These are phyloP conservation scores for Nothura maculosa DNA, from an alignment of 2,797 vertebrate genomes.

Conservation along the genomic window DNA sequence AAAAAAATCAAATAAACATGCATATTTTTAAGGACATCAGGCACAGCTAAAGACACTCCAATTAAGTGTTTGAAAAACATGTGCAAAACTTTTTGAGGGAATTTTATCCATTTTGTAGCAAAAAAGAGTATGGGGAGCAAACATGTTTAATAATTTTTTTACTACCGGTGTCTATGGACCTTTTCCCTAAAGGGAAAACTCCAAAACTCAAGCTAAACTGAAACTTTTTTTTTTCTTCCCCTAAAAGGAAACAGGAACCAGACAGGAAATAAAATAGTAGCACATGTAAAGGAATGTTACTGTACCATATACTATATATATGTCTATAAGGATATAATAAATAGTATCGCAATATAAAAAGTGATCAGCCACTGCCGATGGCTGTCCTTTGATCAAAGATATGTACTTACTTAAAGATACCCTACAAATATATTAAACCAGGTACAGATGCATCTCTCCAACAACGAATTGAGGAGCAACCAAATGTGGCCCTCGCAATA, in stretches of 20 bases:
- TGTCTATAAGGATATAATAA: neutral
- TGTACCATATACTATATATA: neutral
- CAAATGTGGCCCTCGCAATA: neutral
- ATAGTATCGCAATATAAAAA: neutral
- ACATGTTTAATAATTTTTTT: neutral
- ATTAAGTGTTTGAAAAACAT: neutral
- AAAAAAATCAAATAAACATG: neutral
- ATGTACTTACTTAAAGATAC: neutral
- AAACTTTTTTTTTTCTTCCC: neutral
- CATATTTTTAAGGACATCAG: slow-evolving; percentile 5
- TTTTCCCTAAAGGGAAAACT: neutral
- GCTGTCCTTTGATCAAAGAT: neutral
- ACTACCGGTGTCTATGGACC: neutral
- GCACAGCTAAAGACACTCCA: neutral
- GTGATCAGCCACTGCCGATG: neutral
- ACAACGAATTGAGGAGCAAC: too few relatives aligned
- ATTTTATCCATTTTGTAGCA: neutral
- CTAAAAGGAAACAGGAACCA: neutral
- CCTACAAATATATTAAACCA: neutral
- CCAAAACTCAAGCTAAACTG: neutral
- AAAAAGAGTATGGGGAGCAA: neutral
- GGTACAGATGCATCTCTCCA: neutral
- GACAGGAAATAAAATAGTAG: neutral
- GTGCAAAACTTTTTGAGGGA: neutral
- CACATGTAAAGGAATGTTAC: neutral